A percentile compares a stretch with the other conserved stretches of the same genome.
Conservation (phyloP, 1,140 invertebrate species). For the Zaprionus lachaisei region DNA sequence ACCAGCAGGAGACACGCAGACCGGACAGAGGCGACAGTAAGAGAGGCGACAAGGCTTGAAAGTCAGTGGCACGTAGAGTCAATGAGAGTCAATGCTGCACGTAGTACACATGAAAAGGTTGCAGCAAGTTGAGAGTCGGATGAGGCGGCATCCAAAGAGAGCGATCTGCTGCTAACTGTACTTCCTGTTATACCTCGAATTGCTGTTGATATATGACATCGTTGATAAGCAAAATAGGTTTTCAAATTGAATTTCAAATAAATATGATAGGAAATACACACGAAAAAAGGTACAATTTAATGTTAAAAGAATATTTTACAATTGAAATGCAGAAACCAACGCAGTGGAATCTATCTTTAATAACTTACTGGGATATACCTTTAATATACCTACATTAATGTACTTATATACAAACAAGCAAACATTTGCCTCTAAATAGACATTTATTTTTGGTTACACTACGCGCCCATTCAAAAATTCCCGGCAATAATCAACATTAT, state of each 20-base stretch:
- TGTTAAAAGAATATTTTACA: not conserved
- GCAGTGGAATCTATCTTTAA: not conserved
- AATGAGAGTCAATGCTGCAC: slow-evolving; percentile 13
- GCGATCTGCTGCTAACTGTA: slow-evolving; percentile 35
- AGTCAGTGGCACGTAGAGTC: slow-evolving; percentile 61
- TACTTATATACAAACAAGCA: not conserved
- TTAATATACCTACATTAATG: not conserved
- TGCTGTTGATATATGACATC: not conserved
- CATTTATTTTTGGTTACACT: not conserved
- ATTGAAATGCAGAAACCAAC: not conserved
- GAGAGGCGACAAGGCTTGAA: slow-evolving; percentile 54
- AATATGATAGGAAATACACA: not conserved
- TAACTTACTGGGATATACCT: not conserved
- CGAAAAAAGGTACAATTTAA: not conserved
- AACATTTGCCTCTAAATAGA: not conserved
- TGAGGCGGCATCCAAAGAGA: slow-evolving; percentile 19
- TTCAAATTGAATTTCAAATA: not conserved
- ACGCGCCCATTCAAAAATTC: slow-evolving; percentile 7
- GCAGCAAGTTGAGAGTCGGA: not conserved
- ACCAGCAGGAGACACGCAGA: not conserved
- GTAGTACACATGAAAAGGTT: slow-evolving; percentile 20
- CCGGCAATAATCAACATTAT: not conserved
- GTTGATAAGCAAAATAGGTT: slow-evolving; percentile 15
- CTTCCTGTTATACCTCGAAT: slow-evolving; percentile 19
- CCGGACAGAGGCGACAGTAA: not conserved